phyloP scores from a whole-genome alignment of 2,113 vertebrate species.

The Ploceus nigricollis region DNA sequence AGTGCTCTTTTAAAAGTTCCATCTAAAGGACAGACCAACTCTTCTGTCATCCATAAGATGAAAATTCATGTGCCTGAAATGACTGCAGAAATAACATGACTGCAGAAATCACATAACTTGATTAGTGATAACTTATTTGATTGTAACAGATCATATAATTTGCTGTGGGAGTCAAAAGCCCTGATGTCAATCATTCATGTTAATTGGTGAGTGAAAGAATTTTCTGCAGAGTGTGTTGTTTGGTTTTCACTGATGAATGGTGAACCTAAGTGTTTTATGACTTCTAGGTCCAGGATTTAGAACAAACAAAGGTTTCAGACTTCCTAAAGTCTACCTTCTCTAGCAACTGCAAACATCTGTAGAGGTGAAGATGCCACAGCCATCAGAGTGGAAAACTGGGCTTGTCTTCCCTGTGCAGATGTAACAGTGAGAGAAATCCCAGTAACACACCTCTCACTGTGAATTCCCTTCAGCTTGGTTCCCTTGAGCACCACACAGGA shows the following conservation, averaged over 20 bases:
- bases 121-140: background rate
- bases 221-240: background rate
- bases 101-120: background rate
- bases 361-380: background rate
- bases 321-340: background rate
- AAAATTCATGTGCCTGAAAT: background rate
- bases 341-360: background rate
- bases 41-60: background rate
- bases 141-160: background rate
- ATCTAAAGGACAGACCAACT: background rate
- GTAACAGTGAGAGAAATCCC: background rate
- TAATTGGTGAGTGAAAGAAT: background rate
- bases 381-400: rapidly evolving
- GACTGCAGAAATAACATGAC: background rate
- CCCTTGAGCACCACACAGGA: background rate
- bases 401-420: background rate
- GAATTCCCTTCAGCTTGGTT: background rate
- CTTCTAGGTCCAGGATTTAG: background rate
- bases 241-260: background rate
- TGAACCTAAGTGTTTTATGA: background rate
- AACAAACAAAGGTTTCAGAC: background rate
- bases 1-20: background rate
- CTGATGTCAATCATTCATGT: background rate
- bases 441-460: background rate
- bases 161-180: background rate